Percentiles rank a stretch among this genome's conserved stretches.
Conservation (phyloP, 1,140 invertebrate genomes). For the Sycophaga agraensis region DNA sequence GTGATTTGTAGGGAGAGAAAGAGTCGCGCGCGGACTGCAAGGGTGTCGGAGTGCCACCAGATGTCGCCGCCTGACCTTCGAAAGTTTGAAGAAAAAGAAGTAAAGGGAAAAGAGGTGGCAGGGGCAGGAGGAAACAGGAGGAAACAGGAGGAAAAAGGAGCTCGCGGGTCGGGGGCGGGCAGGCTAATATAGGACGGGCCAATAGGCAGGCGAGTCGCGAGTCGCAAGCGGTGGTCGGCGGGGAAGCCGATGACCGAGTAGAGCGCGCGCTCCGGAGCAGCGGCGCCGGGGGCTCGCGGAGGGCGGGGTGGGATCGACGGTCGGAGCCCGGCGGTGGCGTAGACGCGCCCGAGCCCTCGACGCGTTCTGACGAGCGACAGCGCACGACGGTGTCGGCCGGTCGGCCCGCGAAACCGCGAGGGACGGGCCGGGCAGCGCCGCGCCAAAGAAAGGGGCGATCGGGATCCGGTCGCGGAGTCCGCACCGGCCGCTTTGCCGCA, state of each 20-base stretch:
- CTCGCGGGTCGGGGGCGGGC: background rate
- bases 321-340: background rate
- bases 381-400: too few species aligned
- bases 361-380: too few species aligned
- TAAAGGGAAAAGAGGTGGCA: background rate
- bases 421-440: too few species aligned
- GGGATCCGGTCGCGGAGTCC: background rate
- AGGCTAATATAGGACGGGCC: too few species aligned
- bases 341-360: too few species aligned
- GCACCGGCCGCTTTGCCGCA: background rate
- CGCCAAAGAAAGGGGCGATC: too few species aligned
- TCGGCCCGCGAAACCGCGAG: too few species aligned
- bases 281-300: too few species aligned
- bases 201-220: background rate
- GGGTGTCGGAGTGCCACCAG: slow-evolving; percentile 2
- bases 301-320: too few species aligned
- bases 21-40: too few species aligned
- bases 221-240: background rate
- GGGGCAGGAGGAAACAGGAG: background rate
- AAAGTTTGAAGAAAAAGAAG: background rate
- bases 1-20: too few species aligned
- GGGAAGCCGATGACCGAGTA: background rate
- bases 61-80: slow-evolving; percentile 15
- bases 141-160: background rate
- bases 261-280: background rate